Evolutionary conservation across 2,888 invertebrate species (phyloP), one percentile per base, ranked within the genome.

Genomic region (Polymixis lichenea): DNA sequence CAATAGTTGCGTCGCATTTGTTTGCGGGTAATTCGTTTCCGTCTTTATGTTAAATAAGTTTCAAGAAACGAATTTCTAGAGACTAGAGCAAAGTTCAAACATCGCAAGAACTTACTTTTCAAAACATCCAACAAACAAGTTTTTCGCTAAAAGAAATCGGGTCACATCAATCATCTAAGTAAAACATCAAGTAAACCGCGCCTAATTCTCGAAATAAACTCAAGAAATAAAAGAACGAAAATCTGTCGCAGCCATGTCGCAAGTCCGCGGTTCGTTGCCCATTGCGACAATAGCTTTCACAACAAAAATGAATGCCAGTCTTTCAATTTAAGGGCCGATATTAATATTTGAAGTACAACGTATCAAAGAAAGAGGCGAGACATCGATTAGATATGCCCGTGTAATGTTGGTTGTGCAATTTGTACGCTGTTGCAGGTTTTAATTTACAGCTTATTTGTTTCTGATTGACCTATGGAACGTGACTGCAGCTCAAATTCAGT

Each of bases 211-310:
- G 53, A 78, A n/a, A 51, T 55, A 62, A 76, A 78, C 58, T 62
- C 43, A 28, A 61, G 51, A 61, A 79, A 79, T 58, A 79, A 80
- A 85, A 79, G 65, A 67, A 32, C 38, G 66, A 75, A 86, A 78
- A 70, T 72, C 72, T 49, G 60, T 81, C 53, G 28, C 78, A 67
- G 66, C 32, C 1, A 67, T 88, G 83, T 82, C 32, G 82, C 67
- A 84, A 88, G 69, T 43, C 49, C 17, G 67, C 83, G 88, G 77
- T 87, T 49, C 62, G 76, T 49, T 84, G 80, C 58, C 1, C 76
- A 68, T 88, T 88, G 84, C 88, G 53, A 77, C 73, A 88, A 17
- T 1, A 8, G 22, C 84, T 88, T 88, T 88, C 88, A 86, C 77
- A 87, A 88, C 76, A 68, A 64, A 51, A 76, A 77, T 49, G 32